These are phyloP conservation scores for Lordiphosa stackelbergi DNA, from an alignment of 1,140 invertebrate species.

Conservation along the genomic window DNA sequence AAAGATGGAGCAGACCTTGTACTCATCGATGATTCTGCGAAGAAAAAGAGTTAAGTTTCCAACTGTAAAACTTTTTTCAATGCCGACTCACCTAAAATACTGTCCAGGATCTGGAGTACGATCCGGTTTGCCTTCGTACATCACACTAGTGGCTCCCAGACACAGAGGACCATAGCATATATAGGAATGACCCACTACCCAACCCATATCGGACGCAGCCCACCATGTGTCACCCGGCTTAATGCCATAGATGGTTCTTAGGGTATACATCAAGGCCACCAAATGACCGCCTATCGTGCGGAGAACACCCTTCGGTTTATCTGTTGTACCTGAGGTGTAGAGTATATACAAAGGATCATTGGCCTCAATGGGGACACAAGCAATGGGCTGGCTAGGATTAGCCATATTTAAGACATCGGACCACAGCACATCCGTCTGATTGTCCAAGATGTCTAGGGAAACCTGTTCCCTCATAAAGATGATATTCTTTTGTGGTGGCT, in stretches of 20 bases:
- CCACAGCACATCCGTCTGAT: constrained; percentile 86
- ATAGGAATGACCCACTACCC: constrained; percentile 96
- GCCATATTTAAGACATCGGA: constrained; percentile 82
- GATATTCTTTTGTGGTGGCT: constrained; percentile 85
- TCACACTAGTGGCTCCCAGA: constrained; percentile 88
- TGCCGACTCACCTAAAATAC: constrained; percentile 79
- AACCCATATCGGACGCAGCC: constrained; percentile 92
- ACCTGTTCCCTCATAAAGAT: constrained; percentile 87
- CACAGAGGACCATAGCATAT: constrained; percentile 94
- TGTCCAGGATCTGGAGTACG: constrained; percentile 93
- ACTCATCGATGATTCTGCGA: constrained; percentile 89
- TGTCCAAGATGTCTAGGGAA: constrained; percentile 81
- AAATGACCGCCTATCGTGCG: constrained; percentile 92
- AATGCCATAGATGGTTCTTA: constrained; percentile 90
- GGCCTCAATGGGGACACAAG: constrained; percentile 90
- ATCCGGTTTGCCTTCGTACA: constrained; percentile 97
- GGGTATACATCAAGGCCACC: constrained; percentile 89
- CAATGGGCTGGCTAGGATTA: constrained; percentile 79
- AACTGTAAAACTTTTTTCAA: not conserved
- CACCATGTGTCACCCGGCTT: constrained; percentile 91
- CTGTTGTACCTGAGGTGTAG: constrained; percentile 95
- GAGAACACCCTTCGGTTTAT: constrained; percentile 89
- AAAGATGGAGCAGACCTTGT: constrained; percentile 90
- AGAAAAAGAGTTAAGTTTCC: not conserved
- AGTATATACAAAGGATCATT: constrained; percentile 94